Evolutionary conservation across 2,113 vertebrate genomes (phyloP), one percentile per base, ranked within the genome.

Genomic region (Rhea americana): DNA sequence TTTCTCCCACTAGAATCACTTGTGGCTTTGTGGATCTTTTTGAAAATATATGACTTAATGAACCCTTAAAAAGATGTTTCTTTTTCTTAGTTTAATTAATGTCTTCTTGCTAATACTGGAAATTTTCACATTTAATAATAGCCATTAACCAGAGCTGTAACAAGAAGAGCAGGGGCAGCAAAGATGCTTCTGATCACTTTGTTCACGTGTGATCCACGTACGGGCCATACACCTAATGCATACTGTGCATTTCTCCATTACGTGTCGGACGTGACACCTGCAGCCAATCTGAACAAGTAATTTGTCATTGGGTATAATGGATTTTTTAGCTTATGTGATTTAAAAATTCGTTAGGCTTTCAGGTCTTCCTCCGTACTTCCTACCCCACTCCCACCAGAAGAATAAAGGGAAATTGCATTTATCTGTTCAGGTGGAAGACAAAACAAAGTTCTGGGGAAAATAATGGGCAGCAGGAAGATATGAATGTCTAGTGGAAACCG

Each of bases 241-340:
- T 37, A 74, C 17, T 62, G n/a, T 85, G 13, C 61, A 9, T 82
- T 87, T 58, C 53, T 73, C 28, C 67, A 5, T 67, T 50, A 30
- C 48, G 19, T 41, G 66, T 94, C 82, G 91, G 63, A 24, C 76
- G 37, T 66, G 65, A 82, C 58, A 96, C 84, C 78, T 94, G 87
- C 72, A 95, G 80, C 35, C 68, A 77, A 50, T 56, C 67, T 88
- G 70, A 87, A 90, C 67, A 88, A 84, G 45, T 30, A 82, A 63
- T 90, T 95, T 92, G 65, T 88, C 85, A 91, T 56, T 72, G 59
- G 9, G 9, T 48, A 6, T 67, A 91, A 93, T 84, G 96, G 68
- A 45, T 79, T 86, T 76, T 83, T 88, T 35, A 90, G 82, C 17
- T 55, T 59, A 79, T 5, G 32, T 92, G n/a, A 91, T 89, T 93